A percentile compares a stretch with the other conserved stretches of the same genome.
Evolutionary conservation across 92 coral and sea anemone species (phyloP).

Genomic region (Palythoa caribaeorum): DNA sequence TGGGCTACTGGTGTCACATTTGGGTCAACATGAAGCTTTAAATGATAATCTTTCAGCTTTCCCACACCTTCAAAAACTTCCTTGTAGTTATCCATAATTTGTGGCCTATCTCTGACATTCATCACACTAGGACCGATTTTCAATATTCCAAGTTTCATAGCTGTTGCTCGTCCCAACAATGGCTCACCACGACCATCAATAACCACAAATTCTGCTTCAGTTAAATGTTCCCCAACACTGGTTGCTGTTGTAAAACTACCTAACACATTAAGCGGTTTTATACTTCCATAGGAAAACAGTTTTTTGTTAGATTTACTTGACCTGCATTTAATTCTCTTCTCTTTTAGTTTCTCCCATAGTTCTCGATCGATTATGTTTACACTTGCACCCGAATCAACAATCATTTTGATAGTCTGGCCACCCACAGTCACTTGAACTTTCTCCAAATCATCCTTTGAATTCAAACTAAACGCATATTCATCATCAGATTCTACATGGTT

Average conservation of each 20-base stretch:
- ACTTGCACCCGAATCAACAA: constrained; percentile 52
- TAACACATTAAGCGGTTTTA: constrained; percentile 22
- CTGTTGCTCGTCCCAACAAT: constrained; percentile 38
- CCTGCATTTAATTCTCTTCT: constrained; percentile 2
- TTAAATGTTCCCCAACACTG: neutral
- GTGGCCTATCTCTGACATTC: constrained; percentile 9
- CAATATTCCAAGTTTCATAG: constrained; percentile 26
- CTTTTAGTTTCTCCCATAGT: constrained; percentile 33
- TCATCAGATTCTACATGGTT: constrained; percentile 32
- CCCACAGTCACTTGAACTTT: neutral
- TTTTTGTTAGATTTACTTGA: constrained; percentile 5
- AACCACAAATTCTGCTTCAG: constrained; percentile 33
- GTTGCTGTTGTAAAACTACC: constrained; percentile 34
- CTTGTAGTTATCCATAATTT: constrained; percentile 25
- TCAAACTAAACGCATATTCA: constrained; percentile 44
- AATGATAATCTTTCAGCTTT: constrained; percentile 19
- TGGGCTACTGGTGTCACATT: constrained; percentile 38
- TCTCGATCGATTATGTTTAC: constrained; percentile 16
- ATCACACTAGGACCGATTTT: constrained; percentile 24
- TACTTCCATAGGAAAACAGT: constrained; percentile 41
- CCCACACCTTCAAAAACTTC: constrained; percentile 5
- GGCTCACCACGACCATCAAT: constrained; percentile 41
- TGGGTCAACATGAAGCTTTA: constrained; percentile 35
- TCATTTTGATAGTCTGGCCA: constrained; percentile 36
- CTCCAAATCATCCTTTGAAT: constrained; percentile 1